Evolutionary conservation across 2,113 vertebrate species (phyloP), one percentile per base, ranked within the genome.

Genomic region (Albula goreensis): DNA sequence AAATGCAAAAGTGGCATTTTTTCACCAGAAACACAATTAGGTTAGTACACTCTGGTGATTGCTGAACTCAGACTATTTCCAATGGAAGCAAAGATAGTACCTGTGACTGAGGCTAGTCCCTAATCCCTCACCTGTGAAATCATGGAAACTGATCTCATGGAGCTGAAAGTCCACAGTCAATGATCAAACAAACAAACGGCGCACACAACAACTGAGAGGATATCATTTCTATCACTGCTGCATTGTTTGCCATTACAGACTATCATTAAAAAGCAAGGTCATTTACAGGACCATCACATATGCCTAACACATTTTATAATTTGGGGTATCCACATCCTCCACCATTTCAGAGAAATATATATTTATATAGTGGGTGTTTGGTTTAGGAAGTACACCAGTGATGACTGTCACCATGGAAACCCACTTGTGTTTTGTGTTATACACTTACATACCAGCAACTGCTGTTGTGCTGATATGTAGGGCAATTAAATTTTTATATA

Each of bases 381-480:
- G 90, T 91, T 89, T 89, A 85, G 87, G 85, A 90, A 88, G 86
- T 83, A 74, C 86, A 87, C 89, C 88, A 93, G 91, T 92, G 93
- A 92, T 93, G 91, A 91, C 92, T 88, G 89, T 94, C 88, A 86
- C 93, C 53, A 93, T 94, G 91, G 93, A 87, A 94, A 94, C 94
- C 80, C 63, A 82, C 89, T 87, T 19, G 9, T 94, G 93, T 95
- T 93, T 95, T 91, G 85, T 91, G 89, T 91, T 89, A 88, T 79
- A 91, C 91, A 87, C 89, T 87, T 87, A 90, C 89, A 89, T 91
- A 90, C 91, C 90, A 93, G 89, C 90, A 90, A 88, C 84, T 88
- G 89, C 89, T 83, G 90, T 89, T 91, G 86, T 90, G 87, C 90
- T 92, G 90, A 92, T 94, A 92, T 93, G 90, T 90, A 85, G 88